Base-by-base conservation (phyloP, 2,888 invertebrate species). In the Saturnia japonica region DNA sequence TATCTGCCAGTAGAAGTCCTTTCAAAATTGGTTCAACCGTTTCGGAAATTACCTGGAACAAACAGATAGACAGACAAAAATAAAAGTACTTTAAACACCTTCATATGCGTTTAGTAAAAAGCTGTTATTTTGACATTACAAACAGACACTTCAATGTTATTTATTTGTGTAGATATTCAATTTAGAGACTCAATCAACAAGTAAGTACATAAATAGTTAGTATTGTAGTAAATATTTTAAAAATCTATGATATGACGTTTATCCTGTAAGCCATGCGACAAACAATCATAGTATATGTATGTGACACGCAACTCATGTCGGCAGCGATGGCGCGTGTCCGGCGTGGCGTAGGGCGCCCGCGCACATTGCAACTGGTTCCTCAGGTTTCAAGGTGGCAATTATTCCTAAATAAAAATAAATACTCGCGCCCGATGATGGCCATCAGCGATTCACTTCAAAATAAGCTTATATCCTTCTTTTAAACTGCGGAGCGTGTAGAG, bases 401-500 rank as follows among this genome's bases (percentile, higher is more conserved):
- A 83, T 81, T 79, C 75, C 77, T 76, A 81, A 86, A 85, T 82
- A 85, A 86, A 87, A 85, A 84, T 80, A 86, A 83, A 84, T 77
- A 82, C 76, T 77, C 77, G 78, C 76, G 75, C 77, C 72, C 71
- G 78, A 78, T 84, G 81, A 80, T 79, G 77, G 76, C 78, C 80
- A 82, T 80, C 80, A 77, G 73, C 71, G 54, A 66, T 70, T 70
- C 70, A 73, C 76, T 80, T 74, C 75, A 78, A 82, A 82, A 82
- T 78, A 78, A 80, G 81, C 75, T 70, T 70, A 66, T 66, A 70
- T 54, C 73, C 74, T 75, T 43, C 70, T 69, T 67, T 42, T 66
- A 25, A 70, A 72, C 68, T 60, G 42, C 51, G 43, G 47, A 64
- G 67, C 42, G 51, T 4, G 34, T 34, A 34, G 34, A 70, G 42